These are phyloP conservation scores for Arion vulgaris DNA, from an alignment of 1,140 invertebrate genomes.

Conservation along the genomic window DNA sequence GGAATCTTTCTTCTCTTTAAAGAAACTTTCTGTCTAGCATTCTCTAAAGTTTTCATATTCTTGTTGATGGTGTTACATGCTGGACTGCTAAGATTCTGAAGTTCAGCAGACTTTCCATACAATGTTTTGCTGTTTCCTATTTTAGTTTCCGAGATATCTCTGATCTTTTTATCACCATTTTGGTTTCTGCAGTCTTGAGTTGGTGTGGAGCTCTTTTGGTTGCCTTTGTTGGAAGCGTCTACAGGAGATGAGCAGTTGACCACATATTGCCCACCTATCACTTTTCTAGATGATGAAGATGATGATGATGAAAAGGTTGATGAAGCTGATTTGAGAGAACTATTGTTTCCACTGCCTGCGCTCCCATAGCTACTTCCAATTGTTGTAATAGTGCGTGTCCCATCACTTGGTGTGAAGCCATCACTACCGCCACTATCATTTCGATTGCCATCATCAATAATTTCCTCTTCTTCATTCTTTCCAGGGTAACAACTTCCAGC, in stretches of 20 bases:
- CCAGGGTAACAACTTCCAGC: not conserved
- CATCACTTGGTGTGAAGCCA: slow-evolving; percentile 10
- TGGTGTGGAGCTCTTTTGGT: slow-evolving; percentile 46
- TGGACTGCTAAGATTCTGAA: slow-evolving; percentile 7
- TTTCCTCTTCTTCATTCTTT: not conserved
- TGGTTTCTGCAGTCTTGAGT: slow-evolving; percentile 27
- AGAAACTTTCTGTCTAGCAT: not conserved
- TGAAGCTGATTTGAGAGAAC: not conserved
- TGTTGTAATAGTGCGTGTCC: not conserved
- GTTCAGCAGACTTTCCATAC: not conserved
- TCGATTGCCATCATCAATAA: not conserved
- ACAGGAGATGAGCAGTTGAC: slow-evolving; percentile 30
- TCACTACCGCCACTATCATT: slow-evolving; percentile 17
- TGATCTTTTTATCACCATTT: not conserved
- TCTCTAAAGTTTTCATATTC: not conserved
- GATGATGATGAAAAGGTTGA: slow-evolving; percentile 29
- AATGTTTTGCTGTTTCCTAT: not conserved
- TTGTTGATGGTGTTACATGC: not conserved
- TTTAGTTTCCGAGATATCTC: not conserved
- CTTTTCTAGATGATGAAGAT: slow-evolving; percentile 28
- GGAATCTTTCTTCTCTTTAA: slow-evolving; percentile 12
- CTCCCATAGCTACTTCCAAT: not conserved
- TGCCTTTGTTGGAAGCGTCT: slow-evolving; percentile 12
- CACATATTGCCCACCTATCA: slow-evolving; percentile 25
- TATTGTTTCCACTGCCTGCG: slow-evolving; percentile 2